A percentile compares a stretch with the other conserved stretches of the same genome.
These are phyloP conservation scores for Therioaphis trifolii DNA, from an alignment of 2,888 invertebrate species.

Conservation along the genomic window DNA sequence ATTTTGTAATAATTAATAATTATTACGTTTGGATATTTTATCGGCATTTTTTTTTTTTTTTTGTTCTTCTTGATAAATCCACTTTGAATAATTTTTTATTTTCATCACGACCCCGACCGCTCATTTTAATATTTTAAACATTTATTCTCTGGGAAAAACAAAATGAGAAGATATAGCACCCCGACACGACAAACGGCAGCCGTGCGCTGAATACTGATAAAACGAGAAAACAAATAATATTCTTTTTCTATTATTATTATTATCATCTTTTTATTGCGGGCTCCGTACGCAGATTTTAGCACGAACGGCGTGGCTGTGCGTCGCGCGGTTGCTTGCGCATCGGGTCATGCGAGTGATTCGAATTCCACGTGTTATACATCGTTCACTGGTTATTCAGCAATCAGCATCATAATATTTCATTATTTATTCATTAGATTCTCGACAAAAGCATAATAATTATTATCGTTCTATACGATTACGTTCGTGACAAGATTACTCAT, in stretches of 20 bases:
- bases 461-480: too few relatives aligned
- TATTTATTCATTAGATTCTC: too few relatives aligned
- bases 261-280: background rate
- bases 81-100: background rate
- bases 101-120: slow-evolving; percentile 11
- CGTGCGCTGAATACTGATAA: slow-evolving; percentile 39
- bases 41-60: background rate
- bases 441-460: too few relatives aligned
- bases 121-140: slow-evolving; percentile 51
- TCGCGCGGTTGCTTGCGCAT: too few relatives aligned
- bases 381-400: too few relatives aligned
- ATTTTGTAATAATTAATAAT: background rate
- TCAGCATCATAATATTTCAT: too few relatives aligned
- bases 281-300: too few relatives aligned
- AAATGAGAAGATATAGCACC: slow-evolving; percentile 20
- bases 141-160: slow-evolving; percentile 6
- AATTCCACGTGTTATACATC: too few relatives aligned
- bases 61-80: too few relatives aligned
- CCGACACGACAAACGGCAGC: slow-evolving; percentile 3
- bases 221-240: background rate
- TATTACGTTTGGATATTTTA: background rate
- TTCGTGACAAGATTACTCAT: too few relatives aligned
- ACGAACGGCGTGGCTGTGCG: too few relatives aligned
- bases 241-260: slow-evolving; percentile 30
- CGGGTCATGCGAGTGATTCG: too few relatives aligned